A percentile compares a stretch with the other conserved stretches of the same genome.
Evolutionary conservation across 2,797 vertebrate genomes (phyloP).

Genomic region (Apogon talboti): DNA sequence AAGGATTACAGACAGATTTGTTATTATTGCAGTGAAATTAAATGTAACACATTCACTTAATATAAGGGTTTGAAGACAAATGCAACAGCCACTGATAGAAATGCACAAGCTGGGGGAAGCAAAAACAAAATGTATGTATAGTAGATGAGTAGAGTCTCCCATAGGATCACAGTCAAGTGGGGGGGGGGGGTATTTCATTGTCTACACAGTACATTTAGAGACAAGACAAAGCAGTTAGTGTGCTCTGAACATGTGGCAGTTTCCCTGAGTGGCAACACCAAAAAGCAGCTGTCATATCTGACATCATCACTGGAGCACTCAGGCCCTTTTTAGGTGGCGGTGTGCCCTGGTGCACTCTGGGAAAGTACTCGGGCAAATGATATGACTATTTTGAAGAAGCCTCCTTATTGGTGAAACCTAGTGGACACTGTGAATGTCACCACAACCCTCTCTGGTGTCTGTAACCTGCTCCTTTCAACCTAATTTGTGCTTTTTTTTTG

Average conservation of each 20-base stretch:
- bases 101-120: not conserved
- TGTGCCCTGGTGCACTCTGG: constrained; percentile 40
- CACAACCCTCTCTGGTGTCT: too few relatives aligned
- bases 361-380: constrained; percentile 52
- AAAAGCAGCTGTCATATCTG: constrained; percentile 66
- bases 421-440: constrained; percentile 1
- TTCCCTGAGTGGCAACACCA: constrained; percentile 46
- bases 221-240: constrained; percentile 66
- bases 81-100: not conserved
- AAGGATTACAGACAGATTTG: not conserved
- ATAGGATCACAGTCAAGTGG: constrained; percentile 43
- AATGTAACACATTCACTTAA: not conserved
- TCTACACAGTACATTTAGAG: constrained; percentile 30
- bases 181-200: constrained; percentile 23
- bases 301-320: constrained; percentile 58
- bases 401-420: constrained; percentile 13
- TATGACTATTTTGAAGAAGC: constrained; percentile 18
- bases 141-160: constrained; percentile 12
- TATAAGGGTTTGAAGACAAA: constrained; percentile 8
- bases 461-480: not conserved
- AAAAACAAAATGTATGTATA: too few relatives aligned
- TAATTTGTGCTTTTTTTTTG: too few relatives aligned
- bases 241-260: constrained; percentile 47
- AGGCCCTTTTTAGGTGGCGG: constrained; percentile 56
- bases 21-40: constrained; percentile 19